These are phyloP conservation scores for Sterna hirundo DNA, from an alignment of 2,113 vertebrate genomes.

Conservation along the genomic window DNA sequence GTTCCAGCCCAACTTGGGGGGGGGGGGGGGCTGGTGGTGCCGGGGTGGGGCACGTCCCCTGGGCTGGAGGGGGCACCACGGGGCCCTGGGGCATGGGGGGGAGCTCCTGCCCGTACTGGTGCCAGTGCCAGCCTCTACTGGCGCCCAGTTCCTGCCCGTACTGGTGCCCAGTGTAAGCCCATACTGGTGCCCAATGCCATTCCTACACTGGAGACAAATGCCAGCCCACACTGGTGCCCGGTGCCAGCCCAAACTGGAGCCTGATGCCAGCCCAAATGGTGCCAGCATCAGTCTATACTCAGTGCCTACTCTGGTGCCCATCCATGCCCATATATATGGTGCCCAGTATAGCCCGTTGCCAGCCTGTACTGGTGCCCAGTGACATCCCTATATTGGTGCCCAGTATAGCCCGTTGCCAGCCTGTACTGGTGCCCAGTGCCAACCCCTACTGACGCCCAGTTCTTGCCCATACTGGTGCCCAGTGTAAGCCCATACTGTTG, in stretches of 20 bases:
- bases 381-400: background rate
- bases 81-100: background rate
- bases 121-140: no score
- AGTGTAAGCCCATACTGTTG: background rate
- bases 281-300: background rate
- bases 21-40: background rate
- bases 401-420: background rate
- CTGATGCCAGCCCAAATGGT: no score
- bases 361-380: background rate
- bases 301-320: background rate
- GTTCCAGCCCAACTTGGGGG: background rate
- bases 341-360: background rate
- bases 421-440: background rate
- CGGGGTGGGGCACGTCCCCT: background rate
- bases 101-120: no score
- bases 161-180: background rate
- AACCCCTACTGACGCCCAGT: background rate
- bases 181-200: no score
- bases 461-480: background rate
- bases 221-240: no score
- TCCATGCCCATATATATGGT: background rate
- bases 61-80: background rate
- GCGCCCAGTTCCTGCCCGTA: background rate
- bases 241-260: no score
- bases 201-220: no score